phyloP scores from a whole-genome alignment of 2,113 vertebrate species.

The Oplegnathus fasciatus region DNA sequence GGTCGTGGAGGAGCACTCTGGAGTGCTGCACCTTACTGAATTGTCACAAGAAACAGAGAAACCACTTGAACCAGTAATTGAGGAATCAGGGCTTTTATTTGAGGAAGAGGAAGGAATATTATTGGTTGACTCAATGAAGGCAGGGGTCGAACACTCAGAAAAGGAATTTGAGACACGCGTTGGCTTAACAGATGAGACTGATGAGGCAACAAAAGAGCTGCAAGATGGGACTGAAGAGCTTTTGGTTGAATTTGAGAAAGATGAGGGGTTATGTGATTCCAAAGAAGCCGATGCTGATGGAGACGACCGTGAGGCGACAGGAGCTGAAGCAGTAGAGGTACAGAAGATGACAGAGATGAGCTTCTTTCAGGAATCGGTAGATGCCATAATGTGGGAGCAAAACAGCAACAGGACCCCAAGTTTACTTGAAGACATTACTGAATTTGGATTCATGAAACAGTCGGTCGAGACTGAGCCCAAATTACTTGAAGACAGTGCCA shows the following conservation, averaged over 20 bases:
- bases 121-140: conserved; percentile 35
- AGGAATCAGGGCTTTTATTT: conserved; percentile 14
- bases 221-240: conserved; percentile 21
- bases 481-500: conserved; percentile 15
- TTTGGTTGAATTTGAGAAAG: conserved; percentile 15
- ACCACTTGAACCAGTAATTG: background rate
- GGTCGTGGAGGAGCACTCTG: background rate
- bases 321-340: background rate
- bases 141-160: background rate
- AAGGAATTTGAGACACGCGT: conserved; percentile 3
- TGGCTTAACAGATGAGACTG: background rate
- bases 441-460: conserved; percentile 8
- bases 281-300: conserved; percentile 2
- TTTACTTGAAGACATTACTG: background rate
- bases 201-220: conserved; percentile 2
- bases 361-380: background rate
- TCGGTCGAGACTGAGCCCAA: background rate
- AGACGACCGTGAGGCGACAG: background rate
- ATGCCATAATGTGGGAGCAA: background rate
- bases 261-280: background rate
- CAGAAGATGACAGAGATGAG: background rate
- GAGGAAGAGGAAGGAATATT: conserved; percentile 13
- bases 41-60: conserved; percentile 12
- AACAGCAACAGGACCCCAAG: background rate
- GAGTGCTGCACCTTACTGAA: conserved; percentile 1